A percentile compares a stretch with the other conserved stretches of the same genome.
Conservation (phyloP, 2,797 vertebrate genomes). For the Sardinella longiceps region DNA sequence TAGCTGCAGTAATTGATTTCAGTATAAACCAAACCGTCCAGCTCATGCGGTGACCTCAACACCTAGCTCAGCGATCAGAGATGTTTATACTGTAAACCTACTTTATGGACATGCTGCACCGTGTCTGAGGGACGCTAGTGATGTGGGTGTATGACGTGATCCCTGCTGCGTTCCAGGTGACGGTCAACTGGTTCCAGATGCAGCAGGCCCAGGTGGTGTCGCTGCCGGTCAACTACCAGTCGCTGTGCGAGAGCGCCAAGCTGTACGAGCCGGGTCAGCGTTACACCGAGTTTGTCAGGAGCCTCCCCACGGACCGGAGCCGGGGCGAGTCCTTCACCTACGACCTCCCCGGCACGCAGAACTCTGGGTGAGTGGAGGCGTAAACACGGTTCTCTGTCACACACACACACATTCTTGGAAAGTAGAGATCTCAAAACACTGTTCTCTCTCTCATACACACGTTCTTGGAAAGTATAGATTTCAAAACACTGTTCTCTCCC, state of each 20-base stretch:
- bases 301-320: conserved; percentile 76
- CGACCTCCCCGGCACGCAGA: conserved; percentile 60
- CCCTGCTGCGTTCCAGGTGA: conserved; percentile 75
- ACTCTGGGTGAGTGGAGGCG: conserved; percentile 61
- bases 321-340: conserved; percentile 67
- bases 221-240: conserved; percentile 89
- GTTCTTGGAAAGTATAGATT: too few relatives aligned
- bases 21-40: not conserved
- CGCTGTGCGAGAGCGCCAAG: conserved; percentile 91
- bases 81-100: not conserved
- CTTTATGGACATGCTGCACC: not conserved
- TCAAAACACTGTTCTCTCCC: too few relatives aligned
- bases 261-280: conserved; percentile 93
- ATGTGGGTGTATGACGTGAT: not conserved
- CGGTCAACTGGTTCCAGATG: conserved; percentile 97
- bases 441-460: not conserved
- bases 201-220: conserved; percentile 91
- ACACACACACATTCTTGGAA: not conserved
- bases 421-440: too few relatives aligned
- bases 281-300: conserved; percentile 89
- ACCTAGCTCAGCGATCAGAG: not conserved
- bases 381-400: too few relatives aligned
- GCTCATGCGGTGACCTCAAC: not conserved
- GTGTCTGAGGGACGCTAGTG: not conserved
- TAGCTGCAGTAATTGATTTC: not conserved